Percentiles rank a stretch among this genome's conserved stretches.
Conservation (phyloP, 2,113 vertebrate genomes). For the Danionella cerebrum region DNA sequence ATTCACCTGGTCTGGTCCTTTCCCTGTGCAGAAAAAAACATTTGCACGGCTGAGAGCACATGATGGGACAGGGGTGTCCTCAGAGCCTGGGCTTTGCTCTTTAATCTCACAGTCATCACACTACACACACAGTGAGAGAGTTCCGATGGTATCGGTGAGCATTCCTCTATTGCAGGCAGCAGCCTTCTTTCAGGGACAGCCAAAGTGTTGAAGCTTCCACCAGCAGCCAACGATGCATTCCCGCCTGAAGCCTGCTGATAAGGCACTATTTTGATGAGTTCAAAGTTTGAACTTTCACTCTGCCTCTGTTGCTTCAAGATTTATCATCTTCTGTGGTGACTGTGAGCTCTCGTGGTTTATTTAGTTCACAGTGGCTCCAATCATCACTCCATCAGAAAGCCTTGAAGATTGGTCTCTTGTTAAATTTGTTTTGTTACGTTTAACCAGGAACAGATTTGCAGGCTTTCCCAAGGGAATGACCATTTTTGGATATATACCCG, state of each 20-base stretch:
- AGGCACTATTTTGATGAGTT: not conserved
- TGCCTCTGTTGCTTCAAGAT: not conserved
- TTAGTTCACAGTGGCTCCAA: not conserved
- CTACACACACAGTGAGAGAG: slow-evolving; percentile 35
- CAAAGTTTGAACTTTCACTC: not conserved
- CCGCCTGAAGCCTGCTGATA: not conserved
- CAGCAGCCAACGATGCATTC: not conserved
- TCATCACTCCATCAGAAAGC: not conserved
- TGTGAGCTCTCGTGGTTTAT: not conserved
- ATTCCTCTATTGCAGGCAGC: slow-evolving; percentile 25
- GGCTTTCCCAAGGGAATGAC: not conserved
- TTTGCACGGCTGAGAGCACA: not conserved
- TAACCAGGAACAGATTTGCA: slow-evolving; percentile 29
- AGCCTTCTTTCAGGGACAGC: not conserved
- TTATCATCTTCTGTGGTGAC: not conserved
- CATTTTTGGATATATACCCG: slow-evolving; percentile 13
- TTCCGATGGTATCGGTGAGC: slow-evolving; percentile 32
- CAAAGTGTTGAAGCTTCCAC: not conserved
- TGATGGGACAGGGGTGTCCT: not conserved
- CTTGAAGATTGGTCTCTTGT: not conserved
- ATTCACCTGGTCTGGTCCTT: too few species aligned
- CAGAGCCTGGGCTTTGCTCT: not conserved
- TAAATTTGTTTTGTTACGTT: slow-evolving; percentile 2
- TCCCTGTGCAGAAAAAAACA: too few species aligned
- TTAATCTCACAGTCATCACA: slow-evolving; percentile 41